Evolutionary conservation across 2,888 invertebrate genomes (phyloP).

Genomic region (Leucania comma): DNA sequence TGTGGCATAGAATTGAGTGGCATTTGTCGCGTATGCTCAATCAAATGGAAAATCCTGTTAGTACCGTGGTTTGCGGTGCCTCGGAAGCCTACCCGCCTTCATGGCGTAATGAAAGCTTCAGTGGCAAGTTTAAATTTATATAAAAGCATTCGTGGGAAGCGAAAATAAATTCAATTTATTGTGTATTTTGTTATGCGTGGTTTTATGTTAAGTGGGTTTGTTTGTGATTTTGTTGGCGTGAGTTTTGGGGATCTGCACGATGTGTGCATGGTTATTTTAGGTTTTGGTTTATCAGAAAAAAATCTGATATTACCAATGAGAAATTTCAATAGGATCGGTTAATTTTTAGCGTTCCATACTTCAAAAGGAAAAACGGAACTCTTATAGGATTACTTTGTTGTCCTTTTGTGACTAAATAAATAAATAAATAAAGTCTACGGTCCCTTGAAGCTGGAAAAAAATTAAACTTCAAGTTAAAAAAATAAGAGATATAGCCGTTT

Average conservation of each 20-base stretch:
- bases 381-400: too few species aligned
- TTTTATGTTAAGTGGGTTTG: slow-evolving; percentile 1
- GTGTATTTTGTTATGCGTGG: slow-evolving; percentile 10
- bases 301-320: too few species aligned
- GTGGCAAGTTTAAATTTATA: slow-evolving; percentile 48
- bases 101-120: slow-evolving; percentile 34
- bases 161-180: slow-evolving; percentile 38
- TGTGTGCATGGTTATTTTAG: neutral
- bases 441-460: too few species aligned
- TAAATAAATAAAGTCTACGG: too few species aligned
- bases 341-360: too few species aligned
- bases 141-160: slow-evolving; percentile 33
- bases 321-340: neutral
- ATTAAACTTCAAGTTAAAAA: too few species aligned
- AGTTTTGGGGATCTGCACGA: too few species aligned
- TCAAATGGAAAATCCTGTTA: slow-evolving; percentile 62
- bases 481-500: too few species aligned
- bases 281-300: neutral
- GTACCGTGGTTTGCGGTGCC: slow-evolving; percentile 45
- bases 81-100: slow-evolving; percentile 37
- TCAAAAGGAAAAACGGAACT: too few species aligned
- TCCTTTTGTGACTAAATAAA: too few species aligned
- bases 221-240: neutral
- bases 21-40: slow-evolving; percentile 39
- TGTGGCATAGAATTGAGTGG: slow-evolving; percentile 33